Percentiles rank a stretch among this genome's conserved stretches.
Conservation (phyloP, 2,888 invertebrate species). For the Acrocyrtus sp. region DNA sequence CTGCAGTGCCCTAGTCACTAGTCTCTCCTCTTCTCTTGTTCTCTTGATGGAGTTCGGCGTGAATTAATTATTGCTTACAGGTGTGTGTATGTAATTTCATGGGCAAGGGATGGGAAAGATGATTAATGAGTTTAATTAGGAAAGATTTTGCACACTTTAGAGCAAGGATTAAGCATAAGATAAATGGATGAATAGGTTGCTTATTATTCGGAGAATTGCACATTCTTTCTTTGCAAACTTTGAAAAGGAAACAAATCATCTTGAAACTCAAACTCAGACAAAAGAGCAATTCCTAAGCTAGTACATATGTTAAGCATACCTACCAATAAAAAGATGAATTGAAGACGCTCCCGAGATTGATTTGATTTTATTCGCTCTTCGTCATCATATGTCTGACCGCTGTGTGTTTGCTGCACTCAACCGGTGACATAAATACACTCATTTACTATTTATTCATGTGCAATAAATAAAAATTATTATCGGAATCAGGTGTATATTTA, state of each 20-base stretch:
- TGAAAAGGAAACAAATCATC: background rate
- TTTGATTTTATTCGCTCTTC: too few relatives aligned
- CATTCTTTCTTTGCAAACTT: background rate
- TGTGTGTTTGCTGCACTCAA: background rate
- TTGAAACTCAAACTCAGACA: background rate
- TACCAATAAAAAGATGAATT: constrained; percentile 8
- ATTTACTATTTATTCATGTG: background rate
- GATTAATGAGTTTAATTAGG: constrained; percentile 52
- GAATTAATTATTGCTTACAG: constrained; percentile 20
- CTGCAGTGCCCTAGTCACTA: background rate
- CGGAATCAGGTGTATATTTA: too few relatives aligned
- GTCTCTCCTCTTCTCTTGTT: too few relatives aligned
- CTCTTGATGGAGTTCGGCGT: background rate
- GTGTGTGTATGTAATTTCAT: background rate
- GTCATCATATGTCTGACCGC: too few relatives aligned
- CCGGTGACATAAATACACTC: background rate
- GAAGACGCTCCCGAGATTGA: too few relatives aligned
- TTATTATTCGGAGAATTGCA: background rate
- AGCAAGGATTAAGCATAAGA: too few relatives aligned
- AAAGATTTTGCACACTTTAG: constrained; percentile 24
- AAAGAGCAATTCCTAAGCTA: background rate
- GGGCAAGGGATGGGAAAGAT: constrained; percentile 24
- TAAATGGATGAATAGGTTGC: background rate
- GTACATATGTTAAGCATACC: too few relatives aligned
- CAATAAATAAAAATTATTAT: too few relatives aligned